Base-by-base conservation (phyloP, 37 sponge, comb jelly and placozoan genomes). In the Crambe crambe region DNA sequence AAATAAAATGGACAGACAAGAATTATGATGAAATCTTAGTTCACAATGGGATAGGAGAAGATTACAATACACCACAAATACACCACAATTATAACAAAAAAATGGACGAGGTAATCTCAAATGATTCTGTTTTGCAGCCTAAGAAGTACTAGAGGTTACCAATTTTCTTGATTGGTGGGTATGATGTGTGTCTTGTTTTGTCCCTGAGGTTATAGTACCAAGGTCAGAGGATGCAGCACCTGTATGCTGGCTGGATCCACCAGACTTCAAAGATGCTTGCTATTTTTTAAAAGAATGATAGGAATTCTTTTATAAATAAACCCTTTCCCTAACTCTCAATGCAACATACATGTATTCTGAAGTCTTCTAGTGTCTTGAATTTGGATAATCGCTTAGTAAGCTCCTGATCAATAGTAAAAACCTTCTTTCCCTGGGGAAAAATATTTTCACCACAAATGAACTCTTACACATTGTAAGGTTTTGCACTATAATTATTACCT, bases 311-410 rank as follows among this genome's bases (percentile, higher is more conserved):
- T 15, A 47, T 12, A 47, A 47, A 47, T 47, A 47, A 47, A 15
- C 51, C 51, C 12, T 47, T 47, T 12, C 6, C 12, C 12, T 15
- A 12, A 15, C 12, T 23, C 6, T 23, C 30, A 34, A 5, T 31
- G 12, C 4, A 31, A 47, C 74, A 27, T 22, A 73, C 74, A 1
- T 38, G 56, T 3, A 43, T 59, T 86, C 95, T 83, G 86, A 97
- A 97, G 70, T 97, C 95, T 35, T 97, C 95, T 17, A 97, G 66
- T 31, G 93, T 92, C 56, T 89, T 89, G 76, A 87, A 97, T 27
- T 91, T 86, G 39, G 82, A 76, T 47, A 97, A 41, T 62, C 73
- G 32, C 65, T 85, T 74, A 0, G 76, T 81, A 23, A 95, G 67
- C 44, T 95, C 90, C 25, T 82, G 68, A 41, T 70, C 54, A 35